Conservation (phyloP, 2,797 vertebrate species). For the Poeciliopsis paucimaculata region DNA sequence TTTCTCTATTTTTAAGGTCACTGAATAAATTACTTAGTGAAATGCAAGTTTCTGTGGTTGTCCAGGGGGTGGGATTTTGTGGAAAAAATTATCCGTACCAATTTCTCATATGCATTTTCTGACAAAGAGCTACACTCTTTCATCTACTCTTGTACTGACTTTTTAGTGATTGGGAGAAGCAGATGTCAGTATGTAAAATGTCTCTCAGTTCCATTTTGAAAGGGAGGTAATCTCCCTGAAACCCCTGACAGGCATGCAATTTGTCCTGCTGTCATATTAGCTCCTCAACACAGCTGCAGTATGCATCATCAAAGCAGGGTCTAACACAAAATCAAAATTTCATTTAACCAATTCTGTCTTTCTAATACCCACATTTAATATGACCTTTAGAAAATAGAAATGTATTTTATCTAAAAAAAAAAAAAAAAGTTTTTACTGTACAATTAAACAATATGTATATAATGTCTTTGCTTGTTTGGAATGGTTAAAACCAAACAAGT, state of each 20-base stretch:
- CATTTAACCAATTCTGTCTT: accelerated
- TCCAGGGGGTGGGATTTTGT: background rate
- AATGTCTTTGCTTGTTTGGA: background rate
- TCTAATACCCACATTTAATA: background rate
- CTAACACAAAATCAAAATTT: background rate
- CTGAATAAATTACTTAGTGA: background rate
- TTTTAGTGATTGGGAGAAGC: slow-evolving; percentile 11
- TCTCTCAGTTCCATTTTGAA: background rate
- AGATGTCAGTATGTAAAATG: slow-evolving; percentile 15
- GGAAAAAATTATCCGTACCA: background rate
- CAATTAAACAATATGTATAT: background rate
- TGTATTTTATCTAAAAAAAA: background rate
- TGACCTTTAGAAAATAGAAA: background rate
- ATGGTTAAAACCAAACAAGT: background rate
- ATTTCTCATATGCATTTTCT: background rate
- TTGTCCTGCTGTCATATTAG: slow-evolving; percentile 21
- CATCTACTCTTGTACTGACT: background rate
- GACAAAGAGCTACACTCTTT: background rate
- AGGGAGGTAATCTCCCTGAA: slow-evolving; percentile 22
- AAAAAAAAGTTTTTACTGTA: background rate
- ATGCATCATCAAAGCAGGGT: slow-evolving; percentile 4
- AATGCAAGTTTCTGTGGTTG: background rate
- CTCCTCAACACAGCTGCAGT: background rate
- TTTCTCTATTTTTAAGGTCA: slow-evolving; percentile 23
- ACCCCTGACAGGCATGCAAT: slow-evolving; percentile 2